Conservation (phyloP, 2,797 vertebrate genomes). For the Chanos chanos region DNA sequence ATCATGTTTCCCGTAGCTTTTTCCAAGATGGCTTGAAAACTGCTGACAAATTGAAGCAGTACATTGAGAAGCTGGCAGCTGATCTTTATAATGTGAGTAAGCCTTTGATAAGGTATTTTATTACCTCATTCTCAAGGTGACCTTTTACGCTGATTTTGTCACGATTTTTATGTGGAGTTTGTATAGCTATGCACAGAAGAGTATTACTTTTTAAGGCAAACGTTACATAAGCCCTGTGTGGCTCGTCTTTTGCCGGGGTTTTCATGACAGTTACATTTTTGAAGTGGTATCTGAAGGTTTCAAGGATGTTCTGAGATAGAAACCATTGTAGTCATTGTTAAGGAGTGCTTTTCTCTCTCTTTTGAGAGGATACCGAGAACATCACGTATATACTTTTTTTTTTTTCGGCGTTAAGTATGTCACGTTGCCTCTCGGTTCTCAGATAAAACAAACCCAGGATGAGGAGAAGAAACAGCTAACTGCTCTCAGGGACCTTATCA, state of each 20-base stretch:
- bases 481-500: slow-evolving; percentile 82
- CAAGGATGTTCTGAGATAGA: no score
- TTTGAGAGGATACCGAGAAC: no score
- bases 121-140: neutral
- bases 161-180: neutral
- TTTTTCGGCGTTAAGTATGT: neutral
- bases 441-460: slow-evolving; percentile 91
- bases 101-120: neutral
- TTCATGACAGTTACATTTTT: no score
- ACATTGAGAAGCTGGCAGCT: slow-evolving; percentile 85
- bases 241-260: no score
- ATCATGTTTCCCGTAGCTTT: slow-evolving; percentile 69
- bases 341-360: no score
- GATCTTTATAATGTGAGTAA: slow-evolving; percentile 85
- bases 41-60: slow-evolving; percentile 86
- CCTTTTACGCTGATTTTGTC: neutral
- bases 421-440: neutral
- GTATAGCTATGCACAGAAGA: neutral
- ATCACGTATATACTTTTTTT: no score
- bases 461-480: slow-evolving; percentile 87
- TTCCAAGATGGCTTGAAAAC: slow-evolving; percentile 89
- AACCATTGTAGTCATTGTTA: no score
- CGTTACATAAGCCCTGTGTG: no score
- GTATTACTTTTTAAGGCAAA: no score
- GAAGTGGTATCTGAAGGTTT: no score